Conservation (phyloP, 2,113 vertebrate genomes). For the Perognathus longimembris region DNA sequence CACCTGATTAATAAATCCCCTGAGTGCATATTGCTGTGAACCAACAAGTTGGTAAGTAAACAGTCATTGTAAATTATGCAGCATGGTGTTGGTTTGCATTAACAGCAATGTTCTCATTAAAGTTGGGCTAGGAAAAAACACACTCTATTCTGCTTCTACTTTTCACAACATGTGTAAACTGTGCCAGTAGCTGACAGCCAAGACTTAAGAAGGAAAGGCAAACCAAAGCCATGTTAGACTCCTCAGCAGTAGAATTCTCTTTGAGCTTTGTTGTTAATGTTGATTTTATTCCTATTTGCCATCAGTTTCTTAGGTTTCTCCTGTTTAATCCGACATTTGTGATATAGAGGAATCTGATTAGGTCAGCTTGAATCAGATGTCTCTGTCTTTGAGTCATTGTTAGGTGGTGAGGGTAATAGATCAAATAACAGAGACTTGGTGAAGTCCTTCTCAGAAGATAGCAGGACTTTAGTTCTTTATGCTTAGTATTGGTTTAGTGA, state of each 20-base stretch:
- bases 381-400: not conserved
- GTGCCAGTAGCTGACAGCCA: not conserved
- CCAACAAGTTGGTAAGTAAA: slow-evolving; percentile 71
- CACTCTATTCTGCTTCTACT: slow-evolving; percentile 57
- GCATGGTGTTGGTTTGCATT: slow-evolving; percentile 65
- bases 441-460: not conserved
- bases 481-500: not conserved
- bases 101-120: slow-evolving; percentile 64
- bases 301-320: not conserved
- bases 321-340: not conserved
- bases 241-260: not conserved
- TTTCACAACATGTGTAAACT: not conserved
- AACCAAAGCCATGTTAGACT: not conserved
- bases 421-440: not conserved
- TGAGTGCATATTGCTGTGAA: slow-evolving; percentile 16
- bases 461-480: not conserved
- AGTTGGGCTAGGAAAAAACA: slow-evolving; percentile 61
- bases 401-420: not conserved
- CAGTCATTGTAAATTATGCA: slow-evolving; percentile 74
- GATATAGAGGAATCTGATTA: slow-evolving; percentile 15
- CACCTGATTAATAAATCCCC: slow-evolving; percentile 56
- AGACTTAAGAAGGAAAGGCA: slow-evolving; percentile 32
- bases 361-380: not conserved
- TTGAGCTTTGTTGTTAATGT: not conserved
- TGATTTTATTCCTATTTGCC: slow-evolving; percentile 13